Evolutionary conservation across 30 jellyfish, hydroid and myxozoan species (phyloP).

Genomic region (Clytia hemisphaerica): DNA sequence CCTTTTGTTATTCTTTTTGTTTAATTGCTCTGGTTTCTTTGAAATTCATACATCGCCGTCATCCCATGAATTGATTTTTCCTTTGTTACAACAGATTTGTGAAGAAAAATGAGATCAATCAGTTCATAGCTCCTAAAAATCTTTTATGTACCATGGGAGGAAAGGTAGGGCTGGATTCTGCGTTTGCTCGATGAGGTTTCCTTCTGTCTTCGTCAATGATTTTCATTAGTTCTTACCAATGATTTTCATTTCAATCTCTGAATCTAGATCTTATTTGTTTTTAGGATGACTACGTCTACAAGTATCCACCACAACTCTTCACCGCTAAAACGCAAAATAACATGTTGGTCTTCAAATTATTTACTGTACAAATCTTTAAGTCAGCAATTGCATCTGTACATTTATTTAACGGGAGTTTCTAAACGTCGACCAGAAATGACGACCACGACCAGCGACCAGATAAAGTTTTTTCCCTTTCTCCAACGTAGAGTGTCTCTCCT

Average conservation of each 20-base stretch:
- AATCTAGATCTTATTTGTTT: constrained; percentile 3
- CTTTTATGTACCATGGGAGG: constrained; percentile 83
- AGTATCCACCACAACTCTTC: constrained; percentile 71
- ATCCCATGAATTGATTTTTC: no score
- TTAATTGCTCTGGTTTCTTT: no score
- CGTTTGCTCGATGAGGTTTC: not conserved
- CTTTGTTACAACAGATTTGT: constrained; percentile 67
- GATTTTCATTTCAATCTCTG: not conserved
- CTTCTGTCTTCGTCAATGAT: not conserved
- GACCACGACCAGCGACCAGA: no score
- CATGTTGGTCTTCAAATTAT: no score
- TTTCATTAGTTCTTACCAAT: not conserved
- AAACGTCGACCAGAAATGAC: no score
- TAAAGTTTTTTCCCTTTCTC: no score
- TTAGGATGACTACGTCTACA: constrained; percentile 68
- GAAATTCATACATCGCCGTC: no score
- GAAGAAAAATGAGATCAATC: constrained; percentile 57
- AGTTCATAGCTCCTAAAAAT: constrained; percentile 65
- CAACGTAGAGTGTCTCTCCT: no score
- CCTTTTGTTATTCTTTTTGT: not conserved
- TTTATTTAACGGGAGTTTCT: no score
- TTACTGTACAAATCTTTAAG: no score
- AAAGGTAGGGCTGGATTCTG: constrained; percentile 41
- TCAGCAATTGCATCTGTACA: no score
- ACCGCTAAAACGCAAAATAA: no score